Conservation (phyloP, 2,113 vertebrate species). For the Dipodomys ordii region DNA sequence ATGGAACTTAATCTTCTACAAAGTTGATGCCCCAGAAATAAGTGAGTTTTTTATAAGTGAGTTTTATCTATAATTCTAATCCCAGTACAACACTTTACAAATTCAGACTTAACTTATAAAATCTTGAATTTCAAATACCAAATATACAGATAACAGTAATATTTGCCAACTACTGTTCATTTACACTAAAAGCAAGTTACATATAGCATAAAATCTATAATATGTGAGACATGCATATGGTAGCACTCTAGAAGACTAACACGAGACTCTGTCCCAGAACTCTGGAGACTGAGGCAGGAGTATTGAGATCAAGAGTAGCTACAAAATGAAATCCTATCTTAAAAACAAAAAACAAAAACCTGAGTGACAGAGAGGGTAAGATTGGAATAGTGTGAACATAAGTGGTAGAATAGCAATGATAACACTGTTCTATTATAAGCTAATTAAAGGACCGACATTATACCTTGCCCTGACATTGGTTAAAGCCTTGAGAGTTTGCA, state of each 20-base stretch:
- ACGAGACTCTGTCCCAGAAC: too few species aligned
- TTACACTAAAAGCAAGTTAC: background rate
- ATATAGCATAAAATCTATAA: too few species aligned
- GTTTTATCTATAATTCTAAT: slow-evolving; percentile 2
- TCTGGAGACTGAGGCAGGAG: background rate
- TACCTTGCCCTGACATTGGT: background rate
- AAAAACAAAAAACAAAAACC: background rate
- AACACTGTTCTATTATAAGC: too few species aligned
- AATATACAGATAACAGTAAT: background rate
- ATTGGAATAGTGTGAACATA: too few species aligned
- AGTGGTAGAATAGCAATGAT: too few species aligned
- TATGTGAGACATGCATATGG: too few species aligned
- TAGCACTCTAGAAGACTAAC: too few species aligned
- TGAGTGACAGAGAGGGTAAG: too few species aligned
- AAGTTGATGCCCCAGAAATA: background rate
- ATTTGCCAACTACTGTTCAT: background rate
- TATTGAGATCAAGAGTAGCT: background rate
- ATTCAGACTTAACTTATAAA: background rate
- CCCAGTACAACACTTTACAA: background rate
- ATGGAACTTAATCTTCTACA: background rate
- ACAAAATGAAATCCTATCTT: background rate
- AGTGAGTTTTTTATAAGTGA: background rate
- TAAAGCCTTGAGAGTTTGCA: background rate
- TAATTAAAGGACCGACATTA: background rate
- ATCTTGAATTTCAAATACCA: background rate